Percentiles rank a stretch among this genome's conserved stretches.
Conservation (phyloP, 2,113 vertebrate species). For the Rhipidura dahli region DNA sequence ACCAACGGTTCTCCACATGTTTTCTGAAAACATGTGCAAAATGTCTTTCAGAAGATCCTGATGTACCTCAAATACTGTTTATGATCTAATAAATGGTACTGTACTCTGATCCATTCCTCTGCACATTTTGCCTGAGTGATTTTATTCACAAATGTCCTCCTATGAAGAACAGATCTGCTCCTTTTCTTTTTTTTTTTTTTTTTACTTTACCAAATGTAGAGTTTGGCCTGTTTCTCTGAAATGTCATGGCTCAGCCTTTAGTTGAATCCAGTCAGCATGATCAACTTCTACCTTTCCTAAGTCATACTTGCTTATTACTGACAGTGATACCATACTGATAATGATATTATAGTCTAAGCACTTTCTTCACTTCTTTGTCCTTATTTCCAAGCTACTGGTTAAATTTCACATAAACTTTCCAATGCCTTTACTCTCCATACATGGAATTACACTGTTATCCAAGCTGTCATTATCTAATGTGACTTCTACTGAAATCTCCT, state of each 20-base stretch:
- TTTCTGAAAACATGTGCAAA: not conserved
- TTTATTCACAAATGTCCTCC: not conserved
- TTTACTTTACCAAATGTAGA: fast-evolving
- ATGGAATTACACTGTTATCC: not conserved
- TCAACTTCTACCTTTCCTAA: not conserved
- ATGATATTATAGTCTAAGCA: not conserved
- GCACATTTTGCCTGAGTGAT: not conserved
- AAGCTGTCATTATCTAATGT: not conserved
- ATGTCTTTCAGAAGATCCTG: not conserved
- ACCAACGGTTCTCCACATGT: not conserved
- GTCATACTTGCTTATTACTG: not conserved
- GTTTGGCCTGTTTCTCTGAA: not conserved
- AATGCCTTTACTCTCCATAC: not conserved
- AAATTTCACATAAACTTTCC: not conserved
- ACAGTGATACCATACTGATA: not conserved
- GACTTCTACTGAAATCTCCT: not conserved
- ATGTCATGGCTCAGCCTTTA: not conserved
- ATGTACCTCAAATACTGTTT: not conserved
- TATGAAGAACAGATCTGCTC: not conserved
- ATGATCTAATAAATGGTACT: not conserved
- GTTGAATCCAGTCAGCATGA: not conserved
- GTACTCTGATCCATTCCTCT: not conserved
- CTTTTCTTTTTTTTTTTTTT: not conserved
- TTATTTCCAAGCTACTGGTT: not conserved
- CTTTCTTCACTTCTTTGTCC: not conserved